Base-by-base conservation (phyloP, 2,797 vertebrate genomes). In the Ceryle rudis region DNA sequence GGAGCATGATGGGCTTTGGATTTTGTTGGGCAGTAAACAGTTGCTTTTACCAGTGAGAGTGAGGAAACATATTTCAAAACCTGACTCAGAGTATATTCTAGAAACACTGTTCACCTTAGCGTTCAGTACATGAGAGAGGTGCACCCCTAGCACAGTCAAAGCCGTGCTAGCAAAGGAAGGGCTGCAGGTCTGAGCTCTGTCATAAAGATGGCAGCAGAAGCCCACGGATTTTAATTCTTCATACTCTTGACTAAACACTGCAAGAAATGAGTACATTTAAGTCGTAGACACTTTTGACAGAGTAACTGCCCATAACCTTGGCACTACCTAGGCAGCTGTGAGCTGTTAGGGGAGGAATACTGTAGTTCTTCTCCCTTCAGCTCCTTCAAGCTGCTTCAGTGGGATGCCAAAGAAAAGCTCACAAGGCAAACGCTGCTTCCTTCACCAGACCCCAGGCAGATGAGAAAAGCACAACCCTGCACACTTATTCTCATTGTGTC, bases 1-100 rank as follows among this genome's bases (percentile, higher is more conserved):
- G 44, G 25, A 69, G 4, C 9, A 10, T 1, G 8, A 35, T 17
- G 55, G 55, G 31, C 46, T 66, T 54, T 0, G 0, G 18, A 7
- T 5, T 37, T 60, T 73, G 17, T 5, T 29, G 47, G 9, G n/a
- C 13, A 3, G 57, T 18, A 75, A 81, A 42, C 49, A 69, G 41
- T 17, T 39, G 29, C 51, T 88, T 86, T 80, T 47, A 61, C 20
- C 19, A 66, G 7, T 20, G 6, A 57, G 17, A 72, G 41, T 31
- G n/a, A 72, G 29, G n/a, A 88, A 87, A 42, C 7, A 11, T 23
- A 52, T 52, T 79, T 60, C 55, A 77, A 87, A 84, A 74, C 8
- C n/a, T 60, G 5, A 26, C 37, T 39, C 42, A 21, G 19, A n/a
- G 8, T 22, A 41, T 9, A 29, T 16, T 55, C 41, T 33, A 55